phyloP scores from a whole-genome alignment of 2,113 vertebrate genomes.

The Ammodytes marinus region DNA sequence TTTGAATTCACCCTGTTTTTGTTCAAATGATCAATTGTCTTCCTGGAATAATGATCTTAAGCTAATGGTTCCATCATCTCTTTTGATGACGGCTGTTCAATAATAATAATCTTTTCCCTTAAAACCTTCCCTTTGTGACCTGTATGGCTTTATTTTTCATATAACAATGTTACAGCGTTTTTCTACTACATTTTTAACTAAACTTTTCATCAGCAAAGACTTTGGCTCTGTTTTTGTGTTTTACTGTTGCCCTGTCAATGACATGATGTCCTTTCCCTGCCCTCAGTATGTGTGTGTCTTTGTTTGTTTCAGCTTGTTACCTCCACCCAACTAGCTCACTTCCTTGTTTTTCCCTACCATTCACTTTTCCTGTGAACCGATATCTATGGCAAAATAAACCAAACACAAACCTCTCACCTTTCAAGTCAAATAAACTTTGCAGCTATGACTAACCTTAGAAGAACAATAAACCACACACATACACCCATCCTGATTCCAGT shows the following conservation, averaged over 20 bases:
- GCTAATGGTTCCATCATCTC: too few species aligned
- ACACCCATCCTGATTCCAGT: conserved; percentile 40
- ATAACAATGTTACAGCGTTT: background rate
- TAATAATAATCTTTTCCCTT: too few species aligned
- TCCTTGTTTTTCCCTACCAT: conserved; percentile 73
- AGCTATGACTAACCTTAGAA: conserved; percentile 50
- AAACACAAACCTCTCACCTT: conserved; percentile 77
- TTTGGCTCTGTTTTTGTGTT: background rate
- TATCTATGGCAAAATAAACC: conserved; percentile 78
- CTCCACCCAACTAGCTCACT: conserved; percentile 73
- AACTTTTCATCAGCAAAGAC: background rate
- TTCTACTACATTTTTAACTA: background rate
- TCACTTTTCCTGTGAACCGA: conserved; percentile 74
- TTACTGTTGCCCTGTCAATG: conserved; percentile 53
- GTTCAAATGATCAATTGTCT: background rate
- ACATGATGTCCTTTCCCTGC: conserved; percentile 69
- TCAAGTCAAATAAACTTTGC: conserved; percentile 74
- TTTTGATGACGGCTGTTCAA: too few species aligned
- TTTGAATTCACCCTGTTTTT: background rate
- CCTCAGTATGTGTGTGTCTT: conserved; percentile 41
- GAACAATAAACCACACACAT: conserved; percentile 68
- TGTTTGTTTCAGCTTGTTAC: conserved; percentile 37
- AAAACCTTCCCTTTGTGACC: background rate
- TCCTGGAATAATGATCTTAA: background rate
- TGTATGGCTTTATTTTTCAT: background rate